Conservation (phyloP, 53 echinoderm and acorn worm species). For the Hippasteria phrygiana region DNA sequence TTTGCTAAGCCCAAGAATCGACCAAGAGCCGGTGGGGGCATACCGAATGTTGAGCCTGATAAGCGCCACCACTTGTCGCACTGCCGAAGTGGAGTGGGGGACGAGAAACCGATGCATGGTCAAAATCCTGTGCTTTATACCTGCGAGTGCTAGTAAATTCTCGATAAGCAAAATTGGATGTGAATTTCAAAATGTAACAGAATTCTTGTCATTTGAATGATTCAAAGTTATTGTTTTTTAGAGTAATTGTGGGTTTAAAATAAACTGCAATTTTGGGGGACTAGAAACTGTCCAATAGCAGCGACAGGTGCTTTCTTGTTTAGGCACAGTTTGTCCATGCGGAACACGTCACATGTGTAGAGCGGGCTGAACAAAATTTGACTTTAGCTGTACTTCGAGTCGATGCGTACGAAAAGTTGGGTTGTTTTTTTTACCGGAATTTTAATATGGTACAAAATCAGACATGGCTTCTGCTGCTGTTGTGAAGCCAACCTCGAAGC, state of each 20-base stretch:
- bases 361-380: conserved; percentile 21
- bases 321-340: neutral
- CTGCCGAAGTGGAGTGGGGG: neutral
- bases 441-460: neutral
- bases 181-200: neutral
- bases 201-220: neutral
- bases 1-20: conserved; percentile 14
- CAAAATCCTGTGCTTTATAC: neutral
- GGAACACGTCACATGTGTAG: conserved; percentile 28
- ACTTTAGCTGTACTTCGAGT: no score
- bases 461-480: conserved; percentile 28
- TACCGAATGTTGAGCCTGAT: neutral
- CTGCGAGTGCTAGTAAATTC: neutral
- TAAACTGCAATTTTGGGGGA: neutral
- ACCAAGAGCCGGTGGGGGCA: neutral
- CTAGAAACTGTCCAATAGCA: neutral
- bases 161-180: neutral
- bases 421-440: neutral
- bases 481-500: neutral
- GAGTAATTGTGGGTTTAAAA: neutral
- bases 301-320: conserved; percentile 39
- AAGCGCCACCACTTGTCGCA: conserved; percentile 53
- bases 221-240: neutral
- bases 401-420: neutral
- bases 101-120: conserved; percentile 12